These are phyloP conservation scores for Neopelma chrysocephalum DNA, from an alignment of 2,797 vertebrate genomes.

Conservation along the genomic window DNA sequence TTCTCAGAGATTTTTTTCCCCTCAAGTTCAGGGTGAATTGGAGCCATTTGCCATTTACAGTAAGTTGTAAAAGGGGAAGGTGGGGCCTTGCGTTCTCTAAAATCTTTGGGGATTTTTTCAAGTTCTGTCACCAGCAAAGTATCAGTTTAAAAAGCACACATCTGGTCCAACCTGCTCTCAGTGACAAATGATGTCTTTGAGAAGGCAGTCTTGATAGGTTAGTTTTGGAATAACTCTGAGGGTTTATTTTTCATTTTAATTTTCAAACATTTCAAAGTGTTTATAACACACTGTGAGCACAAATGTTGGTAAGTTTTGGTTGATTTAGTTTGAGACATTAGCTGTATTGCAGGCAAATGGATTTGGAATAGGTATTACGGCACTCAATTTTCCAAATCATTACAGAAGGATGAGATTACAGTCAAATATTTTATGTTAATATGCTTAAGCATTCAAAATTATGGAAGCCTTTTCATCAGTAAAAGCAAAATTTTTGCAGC, in stretches of 20 bases:
- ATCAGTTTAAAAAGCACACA: neutral
- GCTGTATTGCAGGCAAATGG: neutral
- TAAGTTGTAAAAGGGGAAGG: neutral
- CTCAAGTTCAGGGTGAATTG: neutral
- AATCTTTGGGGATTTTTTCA: neutral
- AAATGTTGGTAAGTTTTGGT: neutral
- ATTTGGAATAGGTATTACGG: neutral
- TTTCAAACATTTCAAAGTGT: neutral
- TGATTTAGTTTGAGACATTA: neutral
- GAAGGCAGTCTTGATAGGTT: neutral
- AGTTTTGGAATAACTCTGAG: neutral
- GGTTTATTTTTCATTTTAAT: neutral
- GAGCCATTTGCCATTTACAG: neutral
- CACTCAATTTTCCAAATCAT: neutral
- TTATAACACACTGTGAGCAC: neutral
- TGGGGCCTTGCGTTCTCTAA: neutral
- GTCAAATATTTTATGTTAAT: conserved; percentile 8
- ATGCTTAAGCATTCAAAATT: neutral
- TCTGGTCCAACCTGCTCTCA: neutral
- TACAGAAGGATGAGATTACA: neutral
- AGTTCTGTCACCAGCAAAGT: neutral
- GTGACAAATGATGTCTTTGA: neutral
- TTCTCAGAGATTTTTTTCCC: neutral
- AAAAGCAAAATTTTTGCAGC: neutral
- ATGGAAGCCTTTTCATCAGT: neutral